Base-by-base conservation (phyloP, 2,113 vertebrate genomes). In the Meriones unguiculatus region DNA sequence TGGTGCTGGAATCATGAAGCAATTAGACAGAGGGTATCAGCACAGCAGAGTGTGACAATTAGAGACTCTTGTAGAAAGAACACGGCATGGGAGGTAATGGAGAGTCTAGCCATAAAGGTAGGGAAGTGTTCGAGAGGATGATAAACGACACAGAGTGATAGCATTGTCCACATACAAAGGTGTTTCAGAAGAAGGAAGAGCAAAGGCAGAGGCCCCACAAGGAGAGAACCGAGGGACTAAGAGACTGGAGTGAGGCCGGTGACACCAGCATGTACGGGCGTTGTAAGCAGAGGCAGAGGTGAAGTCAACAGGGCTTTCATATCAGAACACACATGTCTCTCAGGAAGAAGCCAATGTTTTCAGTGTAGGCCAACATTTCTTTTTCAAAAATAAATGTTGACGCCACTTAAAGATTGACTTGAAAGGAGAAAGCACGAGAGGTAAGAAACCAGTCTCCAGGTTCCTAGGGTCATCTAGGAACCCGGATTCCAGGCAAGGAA, bases 1-100 rank as follows among this genome's bases (percentile, higher is more conserved):
- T 0, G 25, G 30, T 8, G 15, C 15, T 3, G 28, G 46, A 35
- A 30, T 59, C 20, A 2, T 0, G 38, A 54, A 84, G 59, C 32
- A 86, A 50, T 46, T 1, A 8, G 50, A 9, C 50, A 20, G 14
- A 69, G 41, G 25, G 7, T 0, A 22, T 7, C 15, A 25, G 10
- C 15, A 7, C 15, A 7, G 20, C 4, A 10, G 54, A 35, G 8
- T 9, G 57, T 13, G 38, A 13, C 0, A 0, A 17, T 0, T 9
- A 30, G 89, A 7, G 30, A 18, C 32, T 52, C 30, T 3, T 28
- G 14, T 32, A 10, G 12, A 50, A n/a, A 78, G 89, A 38, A 17
- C 4, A 52, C 38, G n/a, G 50, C 20, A 2, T 6, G 17, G 57
- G 72, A 70, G 41, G 50, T 57, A 20, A 22, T 17, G 7, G 14